These are phyloP conservation scores for Apomyelois bistriatella DNA, from an alignment of 2,888 invertebrate species.

Conservation along the genomic window DNA sequence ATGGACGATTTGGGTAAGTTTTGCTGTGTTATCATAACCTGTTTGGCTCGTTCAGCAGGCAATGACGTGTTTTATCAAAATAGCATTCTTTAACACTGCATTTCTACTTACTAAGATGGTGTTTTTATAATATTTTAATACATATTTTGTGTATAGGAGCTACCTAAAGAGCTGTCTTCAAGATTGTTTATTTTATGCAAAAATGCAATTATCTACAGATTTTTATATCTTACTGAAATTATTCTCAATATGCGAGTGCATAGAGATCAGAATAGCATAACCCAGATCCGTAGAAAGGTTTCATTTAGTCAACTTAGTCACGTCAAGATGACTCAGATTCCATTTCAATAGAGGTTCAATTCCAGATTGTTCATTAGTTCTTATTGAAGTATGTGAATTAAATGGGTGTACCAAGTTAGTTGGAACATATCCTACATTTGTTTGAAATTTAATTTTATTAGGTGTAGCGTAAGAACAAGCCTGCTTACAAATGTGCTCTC, in stretches of 20 bases:
- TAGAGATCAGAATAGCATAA: not conserved
- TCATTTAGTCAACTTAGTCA: conserved; percentile 6
- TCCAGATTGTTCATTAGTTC: not conserved
- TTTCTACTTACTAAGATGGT: not conserved
- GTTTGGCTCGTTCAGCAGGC: conserved; percentile 50
- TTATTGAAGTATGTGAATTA: not conserved
- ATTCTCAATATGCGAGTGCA: not conserved
- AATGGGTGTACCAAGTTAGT: not conserved
- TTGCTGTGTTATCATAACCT: conserved; percentile 67
- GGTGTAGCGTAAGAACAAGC: no score
- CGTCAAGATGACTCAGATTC: conserved; percentile 3
- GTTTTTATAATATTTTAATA: not conserved
- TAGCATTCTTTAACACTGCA: conserved; percentile 28
- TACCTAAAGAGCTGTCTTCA: no score
- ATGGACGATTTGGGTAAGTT: conserved; percentile 78
- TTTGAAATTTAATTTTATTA: not conserved
- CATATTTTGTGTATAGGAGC: no score
- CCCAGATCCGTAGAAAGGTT: not conserved
- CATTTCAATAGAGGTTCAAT: not conserved
- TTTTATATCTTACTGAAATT: not conserved
- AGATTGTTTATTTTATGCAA: not conserved
- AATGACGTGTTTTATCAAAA: conserved; percentile 65
- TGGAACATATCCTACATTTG: not conserved
- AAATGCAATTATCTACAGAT: not conserved
- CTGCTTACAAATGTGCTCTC: no score